Evolutionary conservation across 2,113 vertebrate species (phyloP).

Genomic region (Glareola pratincola): DNA sequence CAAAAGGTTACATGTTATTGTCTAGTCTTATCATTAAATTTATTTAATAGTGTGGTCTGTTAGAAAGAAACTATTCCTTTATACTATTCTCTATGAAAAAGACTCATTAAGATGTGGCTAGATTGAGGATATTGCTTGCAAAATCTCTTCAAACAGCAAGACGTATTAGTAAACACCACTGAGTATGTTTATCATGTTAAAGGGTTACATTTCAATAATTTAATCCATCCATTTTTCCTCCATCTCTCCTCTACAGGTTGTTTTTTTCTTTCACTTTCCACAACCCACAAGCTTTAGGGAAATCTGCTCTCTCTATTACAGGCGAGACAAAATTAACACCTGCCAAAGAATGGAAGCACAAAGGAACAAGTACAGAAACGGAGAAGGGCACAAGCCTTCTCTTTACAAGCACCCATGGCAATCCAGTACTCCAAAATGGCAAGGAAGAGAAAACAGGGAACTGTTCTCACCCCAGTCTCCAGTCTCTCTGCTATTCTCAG

Average conservation of each 20-base stretch:
- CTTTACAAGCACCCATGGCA: background rate
- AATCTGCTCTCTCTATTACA: background rate
- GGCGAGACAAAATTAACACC: background rate
- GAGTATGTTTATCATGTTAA: background rate
- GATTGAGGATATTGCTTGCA: background rate
- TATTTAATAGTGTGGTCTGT: background rate
- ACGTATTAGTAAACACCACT: background rate
- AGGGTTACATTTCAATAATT: background rate
- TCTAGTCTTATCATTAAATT: background rate
- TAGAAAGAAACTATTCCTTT: background rate
- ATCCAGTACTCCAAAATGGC: background rate
- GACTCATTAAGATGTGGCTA: background rate
- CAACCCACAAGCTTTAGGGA: background rate
- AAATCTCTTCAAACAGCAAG: background rate
- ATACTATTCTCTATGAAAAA: background rate
- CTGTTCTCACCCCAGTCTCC: background rate
- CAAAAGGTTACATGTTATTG: background rate
- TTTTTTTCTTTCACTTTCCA: background rate
- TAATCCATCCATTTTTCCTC: background rate
- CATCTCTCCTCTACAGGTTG: background rate
- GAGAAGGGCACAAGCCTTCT: background rate
- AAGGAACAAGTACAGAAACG: background rate
- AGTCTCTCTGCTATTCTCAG: background rate
- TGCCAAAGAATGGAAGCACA: background rate
- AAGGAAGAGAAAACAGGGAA: background rate